These are phyloP conservation scores for Xylota sylvarum DNA, from an alignment of 2,888 invertebrate species.

Conservation along the genomic window DNA sequence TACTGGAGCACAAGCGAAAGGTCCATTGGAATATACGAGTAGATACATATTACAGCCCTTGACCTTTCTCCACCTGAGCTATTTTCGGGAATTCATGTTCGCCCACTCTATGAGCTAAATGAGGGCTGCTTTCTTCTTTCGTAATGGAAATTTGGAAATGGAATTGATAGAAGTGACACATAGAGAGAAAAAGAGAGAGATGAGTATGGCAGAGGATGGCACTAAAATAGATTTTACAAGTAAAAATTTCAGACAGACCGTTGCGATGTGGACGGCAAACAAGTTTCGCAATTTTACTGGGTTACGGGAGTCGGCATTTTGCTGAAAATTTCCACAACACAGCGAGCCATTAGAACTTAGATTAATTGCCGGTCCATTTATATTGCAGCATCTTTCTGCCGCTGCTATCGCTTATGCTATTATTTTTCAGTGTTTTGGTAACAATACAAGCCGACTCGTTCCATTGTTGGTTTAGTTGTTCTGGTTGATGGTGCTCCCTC, in stretches of 20 bases:
- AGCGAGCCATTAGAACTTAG: conserved; percentile 48
- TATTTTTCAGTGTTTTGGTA: conserved; percentile 54
- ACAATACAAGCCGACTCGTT: conserved; percentile 42
- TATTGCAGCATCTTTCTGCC: conserved; percentile 63
- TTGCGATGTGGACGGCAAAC: conserved; percentile 54
- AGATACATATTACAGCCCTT: conserved; percentile 62
- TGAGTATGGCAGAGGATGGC: conserved; percentile 20
- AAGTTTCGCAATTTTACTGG: conserved; percentile 72
- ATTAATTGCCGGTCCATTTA: conserved; percentile 69
- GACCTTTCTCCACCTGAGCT: conserved; percentile 72
- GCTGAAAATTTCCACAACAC: conserved; percentile 45
- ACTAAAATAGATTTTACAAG: conserved; percentile 67
- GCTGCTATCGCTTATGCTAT: conserved; percentile 24
- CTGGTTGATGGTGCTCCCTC: not conserved
- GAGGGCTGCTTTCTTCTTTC: conserved; percentile 41
- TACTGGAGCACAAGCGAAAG: conserved; percentile 58
- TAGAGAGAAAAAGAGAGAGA: conserved; percentile 51
- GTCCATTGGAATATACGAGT: conserved; percentile 30
- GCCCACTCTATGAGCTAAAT: conserved; percentile 21
- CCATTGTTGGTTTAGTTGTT: conserved; percentile 45
- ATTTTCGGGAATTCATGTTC: conserved; percentile 56
- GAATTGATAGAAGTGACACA: conserved; percentile 56
- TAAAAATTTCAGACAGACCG: conserved; percentile 15
- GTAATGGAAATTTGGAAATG: conserved; percentile 70
- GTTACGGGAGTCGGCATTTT: conserved; percentile 58